A percentile compares a stretch with the other conserved stretches of the same genome.
Evolutionary conservation across 2,888 invertebrate genomes (phyloP).

Genomic region (Limnephilus rhombicus): DNA sequence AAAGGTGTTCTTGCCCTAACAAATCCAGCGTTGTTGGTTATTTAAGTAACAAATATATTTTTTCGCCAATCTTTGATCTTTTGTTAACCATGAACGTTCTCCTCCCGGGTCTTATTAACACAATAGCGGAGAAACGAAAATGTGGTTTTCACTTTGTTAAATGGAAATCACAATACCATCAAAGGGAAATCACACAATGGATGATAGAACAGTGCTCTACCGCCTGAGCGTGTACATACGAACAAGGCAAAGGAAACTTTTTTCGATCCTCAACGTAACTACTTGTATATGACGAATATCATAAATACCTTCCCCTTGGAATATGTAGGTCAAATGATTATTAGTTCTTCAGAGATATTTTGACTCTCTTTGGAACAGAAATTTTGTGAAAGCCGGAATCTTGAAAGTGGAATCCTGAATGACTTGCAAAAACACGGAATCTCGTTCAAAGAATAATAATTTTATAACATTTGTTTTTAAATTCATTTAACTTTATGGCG

Average conservation of each 20-base stretch:
- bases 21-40: neutral
- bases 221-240: neutral
- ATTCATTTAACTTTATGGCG: no score
- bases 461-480: no score
- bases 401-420: neutral
- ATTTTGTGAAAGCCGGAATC: neutral
- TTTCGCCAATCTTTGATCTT: neutral
- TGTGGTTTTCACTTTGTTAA: conserved; percentile 1
- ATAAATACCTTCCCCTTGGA: neutral
- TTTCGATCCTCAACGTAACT: neutral
- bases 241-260: neutral
- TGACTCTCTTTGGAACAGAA: neutral
- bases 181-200: neutral
- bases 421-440: neutral
- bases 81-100: neutral
- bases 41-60: neutral
- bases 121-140: neutral
- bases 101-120: neutral
- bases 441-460: neutral
- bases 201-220: neutral
- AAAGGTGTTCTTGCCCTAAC: neutral
- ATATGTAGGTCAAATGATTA: neutral
- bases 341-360: neutral
- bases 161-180: neutral
- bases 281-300: neutral